Conservation (phyloP, 2,888 invertebrate genomes). For the Platycnemis pennipes region DNA sequence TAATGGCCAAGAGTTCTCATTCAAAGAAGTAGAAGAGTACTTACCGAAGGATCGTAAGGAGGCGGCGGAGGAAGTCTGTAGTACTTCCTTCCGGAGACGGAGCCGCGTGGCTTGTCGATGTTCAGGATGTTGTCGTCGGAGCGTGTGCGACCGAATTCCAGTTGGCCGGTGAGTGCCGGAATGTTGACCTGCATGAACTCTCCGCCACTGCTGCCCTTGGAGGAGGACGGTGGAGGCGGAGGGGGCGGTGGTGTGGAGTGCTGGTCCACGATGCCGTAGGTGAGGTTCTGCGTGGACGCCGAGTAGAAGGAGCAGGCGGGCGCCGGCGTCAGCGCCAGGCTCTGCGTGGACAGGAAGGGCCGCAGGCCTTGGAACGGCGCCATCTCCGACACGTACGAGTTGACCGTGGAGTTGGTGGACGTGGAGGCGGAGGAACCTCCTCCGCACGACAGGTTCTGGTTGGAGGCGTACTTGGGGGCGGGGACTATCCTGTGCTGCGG, state of each 20-base stretch:
- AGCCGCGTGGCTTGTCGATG: slow-evolving; percentile 80
- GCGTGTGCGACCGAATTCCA: slow-evolving; percentile 85
- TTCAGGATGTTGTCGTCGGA: slow-evolving; percentile 92
- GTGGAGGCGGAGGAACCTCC: slow-evolving; percentile 79
- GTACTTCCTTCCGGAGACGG: slow-evolving; percentile 15
- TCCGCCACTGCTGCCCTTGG: not conserved
- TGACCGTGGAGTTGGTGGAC: slow-evolving; percentile 79
- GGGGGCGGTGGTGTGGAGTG: not conserved
- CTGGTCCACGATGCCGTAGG: slow-evolving; percentile 73
- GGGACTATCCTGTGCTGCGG: slow-evolving; percentile 68
- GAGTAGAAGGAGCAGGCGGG: slow-evolving; percentile 73
- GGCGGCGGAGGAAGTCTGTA: slow-evolving; percentile 80
- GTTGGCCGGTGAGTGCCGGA: slow-evolving; percentile 26
- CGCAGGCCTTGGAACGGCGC: slow-evolving; percentile 38
- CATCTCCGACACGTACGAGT: slow-evolving; percentile 76
- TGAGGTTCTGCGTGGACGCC: slow-evolving; percentile 75
- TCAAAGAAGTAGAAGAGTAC: slow-evolving; percentile 61
- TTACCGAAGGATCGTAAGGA: slow-evolving; percentile 78
- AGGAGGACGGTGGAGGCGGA: not conserved
- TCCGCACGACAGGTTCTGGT: slow-evolving; percentile 84
- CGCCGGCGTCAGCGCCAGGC: slow-evolving; percentile 77
- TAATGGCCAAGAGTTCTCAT: too few species aligned
- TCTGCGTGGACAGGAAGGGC: slow-evolving; percentile 78
- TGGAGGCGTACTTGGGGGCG: slow-evolving; percentile 80
- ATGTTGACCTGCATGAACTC: slow-evolving; percentile 63